Evolutionary conservation across 1,140 invertebrate species (phyloP).

Genomic region (Wiebesia pumilae): DNA sequence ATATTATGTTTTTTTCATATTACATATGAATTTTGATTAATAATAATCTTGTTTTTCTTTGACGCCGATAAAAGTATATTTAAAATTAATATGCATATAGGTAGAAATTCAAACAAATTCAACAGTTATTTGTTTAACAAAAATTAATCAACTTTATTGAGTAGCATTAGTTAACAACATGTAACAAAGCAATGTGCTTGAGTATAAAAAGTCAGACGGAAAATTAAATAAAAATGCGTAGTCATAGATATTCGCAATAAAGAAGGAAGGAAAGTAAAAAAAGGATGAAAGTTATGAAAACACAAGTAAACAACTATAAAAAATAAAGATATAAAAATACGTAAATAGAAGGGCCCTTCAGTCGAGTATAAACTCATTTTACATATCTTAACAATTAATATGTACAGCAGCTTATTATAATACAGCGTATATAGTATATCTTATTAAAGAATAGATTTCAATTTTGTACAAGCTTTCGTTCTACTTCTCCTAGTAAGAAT

Average conservation of each 20-base stretch:
- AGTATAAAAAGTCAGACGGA: conserved; percentile 38
- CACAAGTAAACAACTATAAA: conserved; percentile 53
- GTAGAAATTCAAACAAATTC: neutral
- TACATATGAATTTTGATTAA: too few species aligned
- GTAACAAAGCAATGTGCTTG: conserved; percentile 42
- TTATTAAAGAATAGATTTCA: neutral
- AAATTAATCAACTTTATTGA: conserved; percentile 55
- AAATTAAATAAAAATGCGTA: conserved; percentile 15
- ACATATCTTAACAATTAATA: conserved; percentile 65
- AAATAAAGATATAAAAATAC: conserved; percentile 54
- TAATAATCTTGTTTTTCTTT: too few species aligned
- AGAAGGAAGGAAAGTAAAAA: neutral
- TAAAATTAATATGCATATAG: neutral
- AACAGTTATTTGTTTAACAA: conserved; percentile 43
- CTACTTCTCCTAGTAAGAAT: neutral
- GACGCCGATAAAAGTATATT: neutral
- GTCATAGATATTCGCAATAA: conserved; percentile 12
- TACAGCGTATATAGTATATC: conserved; percentile 45
- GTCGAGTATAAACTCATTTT: conserved; percentile 55
- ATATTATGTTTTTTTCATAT: too few species aligned
- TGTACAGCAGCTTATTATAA: conserved; percentile 72
- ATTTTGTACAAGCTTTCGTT: conserved; percentile 58
- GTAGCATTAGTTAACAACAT: conserved; percentile 54
- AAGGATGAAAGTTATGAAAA: conserved; percentile 30
- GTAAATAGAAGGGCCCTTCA: conserved; percentile 58